Evolutionary conservation across 2,888 invertebrate species (phyloP), one percentile per base, ranked within the genome.

Genomic region (Lepeophtheirus nordmannii): DNA sequence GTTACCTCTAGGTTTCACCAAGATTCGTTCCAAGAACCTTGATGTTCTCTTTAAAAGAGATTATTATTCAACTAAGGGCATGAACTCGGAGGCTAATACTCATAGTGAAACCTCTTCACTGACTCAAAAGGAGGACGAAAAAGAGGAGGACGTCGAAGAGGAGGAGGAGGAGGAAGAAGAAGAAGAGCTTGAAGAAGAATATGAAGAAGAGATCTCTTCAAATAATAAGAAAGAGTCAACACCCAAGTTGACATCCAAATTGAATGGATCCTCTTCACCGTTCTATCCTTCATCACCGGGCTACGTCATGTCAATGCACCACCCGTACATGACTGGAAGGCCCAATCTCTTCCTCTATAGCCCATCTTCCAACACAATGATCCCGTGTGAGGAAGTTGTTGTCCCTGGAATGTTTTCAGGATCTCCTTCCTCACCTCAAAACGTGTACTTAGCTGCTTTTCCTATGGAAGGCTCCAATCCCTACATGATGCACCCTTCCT

Each of bases 121-220:
- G 62, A 71, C 59, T 71, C 73, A 70, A 69, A 67, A 68, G 0
- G 67, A 68, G 11, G 71, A 71, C 30, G 68, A 77, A 10, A 74
- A 75, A 40, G 72, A 72, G 67, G 76, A 76, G 67, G 72, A 56
- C 14, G 7, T 41, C 10, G 76, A 76, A 1, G 77, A 80, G 70
- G 72, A 74, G 57, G 74, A 74, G 67, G 80, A 80, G 72, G 72
- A 80, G 63, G 71, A 72, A 2, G 73, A 80, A 0, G 77, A 78
- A 40, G 75, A 74, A 67, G 75, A 73, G 68, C 71, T 76, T 10
- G 72, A 75, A 53, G 78, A 76, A 69, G 76, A 77, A 60, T 39
- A 61, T 14, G n/a, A 37, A 41, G 41, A n/a, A 41, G 40, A 12
- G 1, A 17, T 14, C 12, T 20, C n/a, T n/a, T 37, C n/a, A 62